phyloP scores from a whole-genome alignment of 2,888 invertebrate genomes.

The Xanthia icteritia region DNA sequence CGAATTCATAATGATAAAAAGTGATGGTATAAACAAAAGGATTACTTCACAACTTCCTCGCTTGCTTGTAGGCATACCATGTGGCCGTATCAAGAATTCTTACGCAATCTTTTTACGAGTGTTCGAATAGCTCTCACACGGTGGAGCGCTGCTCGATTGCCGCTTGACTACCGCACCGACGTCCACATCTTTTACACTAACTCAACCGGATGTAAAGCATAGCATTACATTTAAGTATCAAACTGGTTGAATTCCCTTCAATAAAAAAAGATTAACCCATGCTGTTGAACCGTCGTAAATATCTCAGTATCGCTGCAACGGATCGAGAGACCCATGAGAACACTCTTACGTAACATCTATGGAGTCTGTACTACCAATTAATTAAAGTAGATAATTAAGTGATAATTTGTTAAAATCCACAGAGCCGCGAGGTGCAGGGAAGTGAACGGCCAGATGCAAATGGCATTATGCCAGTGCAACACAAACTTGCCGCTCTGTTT shows the following conservation, averaged over 20 bases:
- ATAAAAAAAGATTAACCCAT: slow-evolving; percentile 39
- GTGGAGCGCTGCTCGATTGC: slow-evolving; percentile 14
- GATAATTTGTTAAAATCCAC: slow-evolving; percentile 60
- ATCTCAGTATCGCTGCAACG: slow-evolving; percentile 12
- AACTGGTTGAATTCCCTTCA: slow-evolving; percentile 36
- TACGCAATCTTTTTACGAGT: slow-evolving; percentile 66
- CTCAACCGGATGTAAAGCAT: slow-evolving; percentile 36
- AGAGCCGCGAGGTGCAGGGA: slow-evolving; percentile 54
- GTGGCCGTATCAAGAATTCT: slow-evolving; percentile 55
- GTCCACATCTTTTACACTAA: slow-evolving; percentile 31
- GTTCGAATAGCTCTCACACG: slow-evolving; percentile 55
- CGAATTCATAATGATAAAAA: slow-evolving; percentile 57
- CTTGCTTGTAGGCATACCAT: slow-evolving; percentile 37
- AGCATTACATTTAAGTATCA: slow-evolving; percentile 48
- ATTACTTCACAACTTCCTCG: slow-evolving; percentile 62
- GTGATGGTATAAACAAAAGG: slow-evolving; percentile 59
- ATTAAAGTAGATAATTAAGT: slow-evolving; percentile 56
- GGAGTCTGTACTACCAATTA: slow-evolving; percentile 26
- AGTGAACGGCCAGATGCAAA: slow-evolving; percentile 70
- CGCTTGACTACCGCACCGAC: slow-evolving; percentile 14
- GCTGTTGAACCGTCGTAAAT: slow-evolving; percentile 41
- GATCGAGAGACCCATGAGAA: slow-evolving; percentile 34
- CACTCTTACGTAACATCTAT: slow-evolving; percentile 33
- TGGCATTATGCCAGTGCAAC: slow-evolving; percentile 64
- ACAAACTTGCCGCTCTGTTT: slow-evolving; percentile 74